A percentile compares a stretch with the other conserved stretches of the same genome.
Evolutionary conservation across 2,113 vertebrate genomes (phyloP).

Genomic region (Prietella phreatophila): DNA sequence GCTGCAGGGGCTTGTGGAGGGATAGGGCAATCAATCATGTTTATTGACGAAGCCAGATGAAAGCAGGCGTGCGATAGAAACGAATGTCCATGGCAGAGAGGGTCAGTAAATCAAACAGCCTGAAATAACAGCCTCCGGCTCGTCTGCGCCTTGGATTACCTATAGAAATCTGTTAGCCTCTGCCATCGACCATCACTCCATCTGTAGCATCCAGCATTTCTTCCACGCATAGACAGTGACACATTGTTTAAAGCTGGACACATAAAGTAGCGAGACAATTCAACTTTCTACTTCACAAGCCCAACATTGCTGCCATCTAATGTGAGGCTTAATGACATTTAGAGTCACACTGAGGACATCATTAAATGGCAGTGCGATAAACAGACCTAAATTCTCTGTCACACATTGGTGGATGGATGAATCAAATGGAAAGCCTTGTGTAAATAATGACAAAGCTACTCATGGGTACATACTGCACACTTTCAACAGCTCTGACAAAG

Average conservation of each 20-base stretch:
- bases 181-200: slow-evolving; percentile 30
- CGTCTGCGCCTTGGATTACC: slow-evolving; percentile 40
- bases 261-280: slow-evolving; percentile 39
- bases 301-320: slow-evolving; percentile 38
- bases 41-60: slow-evolving; percentile 49
- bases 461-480: neutral
- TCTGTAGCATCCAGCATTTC: slow-evolving; percentile 14
- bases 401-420: slow-evolving; percentile 12
- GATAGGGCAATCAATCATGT: slow-evolving; percentile 52
- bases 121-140: slow-evolving; percentile 44
- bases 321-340: slow-evolving; percentile 28
- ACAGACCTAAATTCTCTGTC: slow-evolving; percentile 32
- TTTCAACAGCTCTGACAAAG: neutral
- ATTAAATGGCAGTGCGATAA: slow-evolving; percentile 44
- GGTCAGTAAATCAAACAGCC: slow-evolving; percentile 53
- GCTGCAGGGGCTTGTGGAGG: slow-evolving; percentile 39
- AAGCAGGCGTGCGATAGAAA: slow-evolving; percentile 39
- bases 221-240: slow-evolving; percentile 1
- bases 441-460: slow-evolving; percentile 28
- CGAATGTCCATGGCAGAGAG: slow-evolving; percentile 33
- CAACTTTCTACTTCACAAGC: slow-evolving; percentile 22
- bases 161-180: slow-evolving; percentile 45
- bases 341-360: slow-evolving; percentile 39
- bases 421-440: neutral
- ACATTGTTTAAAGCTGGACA: slow-evolving; percentile 10